Percentiles rank a stretch among this genome's conserved stretches.
Conservation (phyloP, 2,888 invertebrate species). For the Drosophila peninsularis region DNA sequence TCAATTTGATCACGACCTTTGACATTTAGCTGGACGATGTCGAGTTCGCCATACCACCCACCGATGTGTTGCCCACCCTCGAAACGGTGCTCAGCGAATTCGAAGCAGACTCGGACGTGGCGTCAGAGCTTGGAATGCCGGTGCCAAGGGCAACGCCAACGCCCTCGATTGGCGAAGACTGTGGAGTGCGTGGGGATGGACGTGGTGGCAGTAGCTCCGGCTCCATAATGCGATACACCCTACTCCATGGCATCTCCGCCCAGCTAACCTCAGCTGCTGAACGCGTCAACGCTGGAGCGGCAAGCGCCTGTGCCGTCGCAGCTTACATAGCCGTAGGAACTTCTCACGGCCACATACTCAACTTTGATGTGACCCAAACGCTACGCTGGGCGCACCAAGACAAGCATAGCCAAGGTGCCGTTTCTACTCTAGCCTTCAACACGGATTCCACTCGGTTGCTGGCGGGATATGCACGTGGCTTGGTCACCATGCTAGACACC, state of each 20-base stretch:
- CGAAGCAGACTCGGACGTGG: conserved; percentile 88
- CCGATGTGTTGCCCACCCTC: conserved; percentile 89
- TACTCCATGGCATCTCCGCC: conserved; percentile 94
- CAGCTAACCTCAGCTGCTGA: conserved; percentile 95
- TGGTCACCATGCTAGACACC: conserved; percentile 96
- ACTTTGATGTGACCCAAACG: conserved; percentile 94
- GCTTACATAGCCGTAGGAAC: conserved; percentile 96
- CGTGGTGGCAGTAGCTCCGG: conserved; percentile 83
- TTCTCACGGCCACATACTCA: conserved; percentile 95
- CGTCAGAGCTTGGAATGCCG: conserved; percentile 82
- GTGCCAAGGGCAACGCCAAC: conserved; percentile 84
- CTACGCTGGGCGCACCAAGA: conserved; percentile 93
- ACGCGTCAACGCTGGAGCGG: conserved; percentile 94
- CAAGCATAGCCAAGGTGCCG: conserved; percentile 89
- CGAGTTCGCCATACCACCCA: conserved; percentile 92
- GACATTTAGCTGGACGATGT: conserved; percentile 89
- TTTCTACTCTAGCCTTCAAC: conserved; percentile 94
- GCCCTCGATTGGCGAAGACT: conserved; percentile 83
- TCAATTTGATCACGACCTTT: background rate
- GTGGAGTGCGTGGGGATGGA: conserved; percentile 85
- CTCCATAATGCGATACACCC: conserved; percentile 90
- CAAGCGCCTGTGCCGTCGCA: conserved; percentile 92
- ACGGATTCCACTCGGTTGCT: conserved; percentile 93
- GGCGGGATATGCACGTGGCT: conserved; percentile 91
- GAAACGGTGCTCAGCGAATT: conserved; percentile 93